Conservation (phyloP, 2,113 vertebrate species). For the Panthera uncia region DNA sequence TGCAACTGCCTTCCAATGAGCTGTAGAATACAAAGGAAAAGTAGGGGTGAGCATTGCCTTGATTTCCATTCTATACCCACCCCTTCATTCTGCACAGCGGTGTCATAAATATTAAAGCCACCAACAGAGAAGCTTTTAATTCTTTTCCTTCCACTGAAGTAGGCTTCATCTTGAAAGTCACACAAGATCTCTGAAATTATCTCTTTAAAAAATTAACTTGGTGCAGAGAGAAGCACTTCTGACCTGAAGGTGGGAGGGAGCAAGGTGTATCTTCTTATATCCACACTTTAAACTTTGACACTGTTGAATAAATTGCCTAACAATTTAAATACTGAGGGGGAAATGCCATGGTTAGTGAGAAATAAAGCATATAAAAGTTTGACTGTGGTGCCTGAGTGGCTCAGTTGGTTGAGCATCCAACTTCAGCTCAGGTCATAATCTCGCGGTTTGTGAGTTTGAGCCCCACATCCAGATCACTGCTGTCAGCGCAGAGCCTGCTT, state of each 20-base stretch:
- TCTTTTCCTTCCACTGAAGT: not conserved
- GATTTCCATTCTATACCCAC: not conserved
- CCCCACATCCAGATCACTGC: too few species aligned
- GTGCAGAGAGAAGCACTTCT: not conserved
- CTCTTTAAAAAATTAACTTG: not conserved
- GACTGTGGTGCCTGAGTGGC: too few species aligned
- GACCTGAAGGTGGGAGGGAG: not conserved
- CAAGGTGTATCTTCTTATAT: not conserved
- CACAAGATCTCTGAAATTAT: not conserved
- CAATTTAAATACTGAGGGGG: not conserved
- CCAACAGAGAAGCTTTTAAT: not conserved
- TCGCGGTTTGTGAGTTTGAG: too few species aligned
- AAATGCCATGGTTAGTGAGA: not conserved
- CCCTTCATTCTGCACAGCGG: not conserved
- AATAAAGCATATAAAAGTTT: not conserved
- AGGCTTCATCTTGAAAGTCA: not conserved
- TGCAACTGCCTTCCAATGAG: not conserved
- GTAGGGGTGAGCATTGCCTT: not conserved
- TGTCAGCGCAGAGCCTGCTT: too few species aligned
- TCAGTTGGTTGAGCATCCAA: too few species aligned
- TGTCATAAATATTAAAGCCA: not conserved
- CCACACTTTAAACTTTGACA: not conserved
- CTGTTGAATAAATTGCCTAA: not conserved
- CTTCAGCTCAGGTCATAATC: too few species aligned
- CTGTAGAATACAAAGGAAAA: not conserved